phyloP scores from a whole-genome alignment of 1,140 invertebrate species.

The Aphaenogaster ashmeadi region DNA sequence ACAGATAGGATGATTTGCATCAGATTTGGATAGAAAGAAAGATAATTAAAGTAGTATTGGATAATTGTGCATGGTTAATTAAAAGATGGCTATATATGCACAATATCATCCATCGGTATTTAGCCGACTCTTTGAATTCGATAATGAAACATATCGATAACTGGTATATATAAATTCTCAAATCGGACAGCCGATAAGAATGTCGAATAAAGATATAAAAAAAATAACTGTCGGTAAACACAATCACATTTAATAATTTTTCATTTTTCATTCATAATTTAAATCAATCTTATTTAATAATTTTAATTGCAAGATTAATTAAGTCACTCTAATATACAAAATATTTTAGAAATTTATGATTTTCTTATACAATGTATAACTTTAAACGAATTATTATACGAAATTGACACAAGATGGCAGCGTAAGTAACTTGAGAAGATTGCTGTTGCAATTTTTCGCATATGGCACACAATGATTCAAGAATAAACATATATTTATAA shows the following conservation, averaged over 20 bases:
- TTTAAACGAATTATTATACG: not conserved
- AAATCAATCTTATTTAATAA: not conserved
- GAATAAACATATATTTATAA: not conserved
- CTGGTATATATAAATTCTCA: not conserved
- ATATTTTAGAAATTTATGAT: constrained; percentile 1
- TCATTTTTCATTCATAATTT: not conserved
- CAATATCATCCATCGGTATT: too few species aligned
- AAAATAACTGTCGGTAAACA: not conserved
- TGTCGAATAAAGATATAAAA: not conserved
- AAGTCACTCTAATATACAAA: not conserved
- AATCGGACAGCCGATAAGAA: not conserved
- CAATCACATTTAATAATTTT: not conserved
- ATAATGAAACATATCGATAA: not conserved
- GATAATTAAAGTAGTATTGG: too few species aligned
- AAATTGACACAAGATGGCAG: constrained; percentile 37
- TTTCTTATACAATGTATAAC: not conserved
- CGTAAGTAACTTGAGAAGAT: not conserved
- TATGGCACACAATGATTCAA: not conserved
- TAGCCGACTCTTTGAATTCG: too few species aligned
- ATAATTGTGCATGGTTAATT: too few species aligned
- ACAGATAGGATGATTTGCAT: too few species aligned
- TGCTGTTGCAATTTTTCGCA: not conserved
- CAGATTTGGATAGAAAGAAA: too few species aligned
- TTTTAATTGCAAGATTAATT: not conserved
- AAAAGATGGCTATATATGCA: too few species aligned